phyloP scores from a whole-genome alignment of 2,113 vertebrate species.

The Plecotus auritus region DNA sequence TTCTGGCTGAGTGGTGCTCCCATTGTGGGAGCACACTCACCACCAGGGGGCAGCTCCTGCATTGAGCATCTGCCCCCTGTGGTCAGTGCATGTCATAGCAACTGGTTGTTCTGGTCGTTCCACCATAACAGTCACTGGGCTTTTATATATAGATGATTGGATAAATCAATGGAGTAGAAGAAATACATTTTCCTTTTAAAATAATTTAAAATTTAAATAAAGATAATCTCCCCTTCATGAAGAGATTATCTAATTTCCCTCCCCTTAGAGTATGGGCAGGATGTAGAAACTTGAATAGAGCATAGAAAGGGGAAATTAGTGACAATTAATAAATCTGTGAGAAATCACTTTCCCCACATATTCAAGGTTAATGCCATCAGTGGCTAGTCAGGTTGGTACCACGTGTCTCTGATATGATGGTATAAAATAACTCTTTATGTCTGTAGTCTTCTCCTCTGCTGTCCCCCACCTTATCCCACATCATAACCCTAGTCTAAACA shows the following conservation, averaged over 20 bases:
- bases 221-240: background rate
- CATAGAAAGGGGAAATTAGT: background rate
- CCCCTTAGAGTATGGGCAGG: background rate
- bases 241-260: background rate
- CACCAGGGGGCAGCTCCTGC: too few relatives aligned
- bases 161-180: background rate
- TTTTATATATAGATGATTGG: background rate
- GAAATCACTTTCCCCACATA: background rate
- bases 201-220: background rate
- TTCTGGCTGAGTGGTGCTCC: too few relatives aligned
- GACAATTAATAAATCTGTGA: background rate
- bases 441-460: background rate
- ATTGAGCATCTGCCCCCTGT: too few relatives aligned
- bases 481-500: background rate
- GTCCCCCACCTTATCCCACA: background rate
- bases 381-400: background rate
- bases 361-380: background rate
- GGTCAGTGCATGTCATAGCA: too few relatives aligned
- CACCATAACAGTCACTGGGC: too few relatives aligned
- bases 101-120: too few relatives aligned
- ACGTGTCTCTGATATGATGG: background rate
- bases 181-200: background rate
- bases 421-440: background rate
- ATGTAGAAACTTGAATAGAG: background rate
- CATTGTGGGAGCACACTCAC: too few relatives aligned